Evolutionary conservation across 1,140 invertebrate genomes (phyloP).

Genomic region (Apis mellifera): DNA sequence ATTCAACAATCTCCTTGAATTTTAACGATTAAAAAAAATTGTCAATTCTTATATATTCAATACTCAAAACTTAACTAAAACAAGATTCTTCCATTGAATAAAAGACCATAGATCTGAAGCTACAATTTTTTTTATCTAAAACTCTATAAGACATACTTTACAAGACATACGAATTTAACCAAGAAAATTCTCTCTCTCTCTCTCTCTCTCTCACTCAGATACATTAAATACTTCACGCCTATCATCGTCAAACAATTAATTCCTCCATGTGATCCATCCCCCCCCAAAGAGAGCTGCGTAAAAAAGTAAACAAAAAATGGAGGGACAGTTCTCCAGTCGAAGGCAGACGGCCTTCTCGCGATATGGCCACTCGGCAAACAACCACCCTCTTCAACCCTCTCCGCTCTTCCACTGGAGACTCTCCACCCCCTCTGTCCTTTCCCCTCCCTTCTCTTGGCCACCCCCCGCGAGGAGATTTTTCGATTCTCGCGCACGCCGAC

Average conservation of each 20-base stretch:
- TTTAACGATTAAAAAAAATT: too few species aligned
- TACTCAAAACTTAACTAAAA: too few species aligned
- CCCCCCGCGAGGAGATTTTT: conserved; percentile 54
- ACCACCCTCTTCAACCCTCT: conserved; percentile 17
- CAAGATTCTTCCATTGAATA: too few species aligned
- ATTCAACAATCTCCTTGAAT: too few species aligned
- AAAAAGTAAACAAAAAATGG: conserved; percentile 33
- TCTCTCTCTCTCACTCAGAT: neutral
- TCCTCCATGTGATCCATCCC: neutral
- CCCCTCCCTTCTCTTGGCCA: neutral
- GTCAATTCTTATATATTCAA: too few species aligned
- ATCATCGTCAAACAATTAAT: neutral
- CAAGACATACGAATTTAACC: too few species aligned
- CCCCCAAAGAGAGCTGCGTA: neutral
- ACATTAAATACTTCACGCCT: neutral
- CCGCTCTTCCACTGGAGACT: neutral
- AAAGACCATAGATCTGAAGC: too few species aligned
- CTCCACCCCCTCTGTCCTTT: neutral
- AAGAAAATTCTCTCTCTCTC: neutral
- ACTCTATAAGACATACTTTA: too few species aligned
- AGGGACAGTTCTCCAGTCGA: conserved; percentile 34
- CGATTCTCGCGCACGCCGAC: conserved; percentile 53
- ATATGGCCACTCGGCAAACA: conserved; percentile 62
- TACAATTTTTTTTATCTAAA: neutral
- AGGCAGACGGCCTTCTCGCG: conserved; percentile 48